Base-by-base conservation (phyloP, 2,888 invertebrate genomes). In the Heliconius charithonia region DNA sequence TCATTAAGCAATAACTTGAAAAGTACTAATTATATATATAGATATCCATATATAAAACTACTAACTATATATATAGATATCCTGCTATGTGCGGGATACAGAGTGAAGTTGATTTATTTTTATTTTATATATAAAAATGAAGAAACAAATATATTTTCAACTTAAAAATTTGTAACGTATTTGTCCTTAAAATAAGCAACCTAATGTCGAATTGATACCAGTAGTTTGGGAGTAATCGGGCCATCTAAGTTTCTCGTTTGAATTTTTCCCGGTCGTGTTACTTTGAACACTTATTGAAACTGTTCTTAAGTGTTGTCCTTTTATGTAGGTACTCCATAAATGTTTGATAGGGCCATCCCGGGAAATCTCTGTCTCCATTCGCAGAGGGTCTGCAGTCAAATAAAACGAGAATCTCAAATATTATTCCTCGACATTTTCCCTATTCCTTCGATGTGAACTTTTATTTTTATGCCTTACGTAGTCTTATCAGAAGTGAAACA, bases 321-420 rank as follows among this genome's bases (percentile, higher is more conserved):
- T 95, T 94, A 94, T 93, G 91, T 92, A 92, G 93, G 92, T 93
- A 93, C 93, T 94, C 93, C 91, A 94, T 94, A 95, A 95, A 95
- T 94, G 93, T 95, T 94, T 94, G 94, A 95, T 94, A 93, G 94
- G 93, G 90, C 93, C 93, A 94, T 95, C 94, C 92, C 94, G 94
- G 93, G 91, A 94, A 94, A 94, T 94, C 94, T 94, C 93, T 92
- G 93, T 92, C 94, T 93, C 92, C 93, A 93, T 93, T 93, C 93
- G 89, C 87, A 89, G 90, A 95, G 94, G 94, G 94, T 94, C 94
- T 89, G 92, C 92, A 92, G 89, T 94, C 94, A 95, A 95, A 95
- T 95, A 94, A 95, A 95, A 94, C 92, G 90, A 89, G 90, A 91
- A 92, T 94, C 94, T 93, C 93, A 93, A 94, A 94, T 94, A 95